Evolutionary conservation across 2,113 vertebrate species (phyloP).

Genomic region (Leiothrix lutea): DNA sequence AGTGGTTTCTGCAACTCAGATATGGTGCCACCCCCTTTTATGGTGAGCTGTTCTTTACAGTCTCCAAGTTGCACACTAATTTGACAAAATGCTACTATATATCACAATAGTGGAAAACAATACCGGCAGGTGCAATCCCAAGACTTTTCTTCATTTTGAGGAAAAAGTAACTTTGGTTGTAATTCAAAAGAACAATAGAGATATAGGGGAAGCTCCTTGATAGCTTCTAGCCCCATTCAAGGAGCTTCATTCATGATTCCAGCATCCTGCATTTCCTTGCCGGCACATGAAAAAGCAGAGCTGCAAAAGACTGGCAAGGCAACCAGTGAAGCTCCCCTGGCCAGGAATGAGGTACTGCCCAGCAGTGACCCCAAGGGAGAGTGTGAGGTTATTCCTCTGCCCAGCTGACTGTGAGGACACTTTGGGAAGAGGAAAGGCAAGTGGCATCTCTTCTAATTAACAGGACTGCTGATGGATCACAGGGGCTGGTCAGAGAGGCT

Average conservation of each 20-base stretch:
- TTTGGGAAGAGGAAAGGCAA: neutral
- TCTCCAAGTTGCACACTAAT: conserved; percentile 7
- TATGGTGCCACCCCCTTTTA: neutral
- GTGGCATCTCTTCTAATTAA: conserved; percentile 56
- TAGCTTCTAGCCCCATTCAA: neutral
- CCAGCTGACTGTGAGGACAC: conserved; percentile 10
- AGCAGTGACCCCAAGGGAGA: neutral
- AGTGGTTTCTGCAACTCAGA: neutral
- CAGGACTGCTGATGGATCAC: conserved; percentile 59
- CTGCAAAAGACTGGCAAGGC: neutral
- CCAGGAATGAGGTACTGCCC: neutral
- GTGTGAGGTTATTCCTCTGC: neutral
- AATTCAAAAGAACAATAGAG: neutral
- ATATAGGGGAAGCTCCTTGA: neutral
- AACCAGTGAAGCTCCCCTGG: neutral
- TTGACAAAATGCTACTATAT: neutral
- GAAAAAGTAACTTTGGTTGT: neutral
- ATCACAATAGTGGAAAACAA: neutral
- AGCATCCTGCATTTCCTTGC: neutral
- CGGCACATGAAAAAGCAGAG: neutral
- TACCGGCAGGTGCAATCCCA: neutral
- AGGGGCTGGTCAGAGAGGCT: conserved; percentile 13
- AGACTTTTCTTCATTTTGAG: neutral
- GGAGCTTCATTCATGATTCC: neutral
- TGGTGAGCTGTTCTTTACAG: neutral